Evolutionary conservation across 2,797 vertebrate species (phyloP).

Genomic region (Chromobotia macracanthus): DNA sequence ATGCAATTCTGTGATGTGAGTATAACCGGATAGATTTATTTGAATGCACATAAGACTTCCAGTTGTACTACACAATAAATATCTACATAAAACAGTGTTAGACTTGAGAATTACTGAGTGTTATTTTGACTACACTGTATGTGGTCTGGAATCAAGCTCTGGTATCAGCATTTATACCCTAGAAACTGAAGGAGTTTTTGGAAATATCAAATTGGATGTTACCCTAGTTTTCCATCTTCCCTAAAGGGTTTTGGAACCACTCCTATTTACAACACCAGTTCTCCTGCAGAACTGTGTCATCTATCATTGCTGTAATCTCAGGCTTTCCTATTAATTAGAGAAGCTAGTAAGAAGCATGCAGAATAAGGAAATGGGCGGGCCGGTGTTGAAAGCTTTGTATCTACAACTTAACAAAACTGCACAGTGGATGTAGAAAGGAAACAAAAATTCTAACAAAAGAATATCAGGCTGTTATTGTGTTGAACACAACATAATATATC

Average conservation of each 20-base stretch:
- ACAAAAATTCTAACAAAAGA: conserved; percentile 13
- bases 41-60: conserved; percentile 20
- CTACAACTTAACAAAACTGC: conserved; percentile 18
- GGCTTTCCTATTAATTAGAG: conserved; percentile 56
- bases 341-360: conserved; percentile 40
- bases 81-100: conserved; percentile 24
- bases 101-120: not conserved
- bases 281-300: conserved; percentile 51
- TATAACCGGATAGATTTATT: conserved; percentile 34
- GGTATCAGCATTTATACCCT: conserved; percentile 24
- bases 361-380: conserved; percentile 31
- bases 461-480: conserved; percentile 10
- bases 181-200: conserved; percentile 25
- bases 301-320: conserved; percentile 55
- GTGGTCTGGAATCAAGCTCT: conserved; percentile 23
- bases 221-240: conserved; percentile 53
- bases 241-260: conserved; percentile 54
- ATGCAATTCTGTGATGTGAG: conserved; percentile 33
- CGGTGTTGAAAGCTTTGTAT: conserved; percentile 38
- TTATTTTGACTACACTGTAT: conserved; percentile 1
- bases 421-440: conserved; percentile 23
- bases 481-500: conserved; percentile 10
- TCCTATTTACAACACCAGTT: conserved; percentile 51
- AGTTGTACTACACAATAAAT: conserved; percentile 11
- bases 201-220: conserved; percentile 56